A percentile compares a stretch with the other conserved stretches of the same genome.
Conservation (phyloP, 2,797 vertebrate genomes). For the Cuniculus paca region DNA sequence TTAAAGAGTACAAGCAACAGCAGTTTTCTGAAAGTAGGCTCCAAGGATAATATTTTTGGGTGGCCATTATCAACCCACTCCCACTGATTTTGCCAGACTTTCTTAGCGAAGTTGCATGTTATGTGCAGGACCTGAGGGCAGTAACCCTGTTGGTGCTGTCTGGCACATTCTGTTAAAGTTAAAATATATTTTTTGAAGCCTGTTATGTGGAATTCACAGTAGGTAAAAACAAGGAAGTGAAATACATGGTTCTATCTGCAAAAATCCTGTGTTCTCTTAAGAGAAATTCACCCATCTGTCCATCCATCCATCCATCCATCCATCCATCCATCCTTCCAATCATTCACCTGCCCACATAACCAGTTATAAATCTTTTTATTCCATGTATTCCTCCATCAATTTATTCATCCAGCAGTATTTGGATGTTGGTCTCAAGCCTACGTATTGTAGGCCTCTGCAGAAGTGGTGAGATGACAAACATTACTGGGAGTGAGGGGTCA, state of each 20-base stretch:
- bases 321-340: no score
- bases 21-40: conserved; percentile 54
- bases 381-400: neutral
- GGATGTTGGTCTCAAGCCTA: neutral
- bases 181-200: conserved; percentile 38
- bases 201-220: conserved; percentile 45
- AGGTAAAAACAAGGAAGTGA: conserved; percentile 56
- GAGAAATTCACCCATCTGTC: neutral
- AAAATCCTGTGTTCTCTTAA: neutral
- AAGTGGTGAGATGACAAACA: neutral
- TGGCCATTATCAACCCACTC: conserved; percentile 51
- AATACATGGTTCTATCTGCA: neutral
- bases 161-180: neutral
- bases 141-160: conserved; percentile 40
- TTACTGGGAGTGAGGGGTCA: neutral
- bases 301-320: neutral
- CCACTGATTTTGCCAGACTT: neutral
- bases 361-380: neutral
- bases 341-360: no score
- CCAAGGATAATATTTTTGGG: conserved; percentile 41
- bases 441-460: neutral
- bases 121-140: neutral
- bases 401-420: neutral
- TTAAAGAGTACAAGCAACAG: conserved; percentile 49
- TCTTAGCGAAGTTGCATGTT: neutral